Evolutionary conservation across 2,113 vertebrate species (phyloP), one percentile per base, ranked within the genome.

Genomic region (Pontoporia blainvillei): DNA sequence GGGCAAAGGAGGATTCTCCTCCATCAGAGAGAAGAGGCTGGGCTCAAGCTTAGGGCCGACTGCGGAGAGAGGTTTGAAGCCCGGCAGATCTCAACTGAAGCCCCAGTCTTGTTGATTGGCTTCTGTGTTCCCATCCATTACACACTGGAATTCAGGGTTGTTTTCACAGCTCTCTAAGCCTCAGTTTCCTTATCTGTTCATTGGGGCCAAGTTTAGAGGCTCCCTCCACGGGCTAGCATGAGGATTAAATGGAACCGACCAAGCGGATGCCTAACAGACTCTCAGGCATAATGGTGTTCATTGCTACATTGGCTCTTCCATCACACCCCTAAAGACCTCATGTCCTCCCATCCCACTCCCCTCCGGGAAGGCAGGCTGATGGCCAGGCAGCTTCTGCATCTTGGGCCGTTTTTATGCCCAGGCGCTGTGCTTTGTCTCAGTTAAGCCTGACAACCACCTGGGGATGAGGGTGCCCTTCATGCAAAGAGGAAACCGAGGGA

Each of bases 211-310:
- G 34, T 31, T 12, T 9, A 15, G 54, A 2, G 54, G 5, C 29
- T 62, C 25, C 18, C 29, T 8, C 52, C 31, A 46, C 0, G 21
- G 36, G 62, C 64, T n/a, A 10, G 1, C 27, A 29, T 52, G 36
- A 69, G 36, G 17, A 0, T 36, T 62, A 2, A 39, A n/a, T 4
- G 13, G 36, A 31, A 62, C 54, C 66, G 11, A 3, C 31, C 5
- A 4, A 2, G 39, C 1, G 1, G 52, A 11, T 10, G 13, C 34
- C n/a, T 12, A 2, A 12, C 18, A 6, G 15, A 7, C 14, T 9
- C 29, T 44, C 5, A 2, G 46, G 27, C 18, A 0, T 9, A 1
- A 0, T 6, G 9, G 39, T 12, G 12, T 46, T 46, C 52, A 0
- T 2, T 8, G 21, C 31, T 12, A 1, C 27, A 62, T 4, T 2